Conservation (phyloP, 2,888 invertebrate genomes). For the Leucophenga maculata region DNA sequence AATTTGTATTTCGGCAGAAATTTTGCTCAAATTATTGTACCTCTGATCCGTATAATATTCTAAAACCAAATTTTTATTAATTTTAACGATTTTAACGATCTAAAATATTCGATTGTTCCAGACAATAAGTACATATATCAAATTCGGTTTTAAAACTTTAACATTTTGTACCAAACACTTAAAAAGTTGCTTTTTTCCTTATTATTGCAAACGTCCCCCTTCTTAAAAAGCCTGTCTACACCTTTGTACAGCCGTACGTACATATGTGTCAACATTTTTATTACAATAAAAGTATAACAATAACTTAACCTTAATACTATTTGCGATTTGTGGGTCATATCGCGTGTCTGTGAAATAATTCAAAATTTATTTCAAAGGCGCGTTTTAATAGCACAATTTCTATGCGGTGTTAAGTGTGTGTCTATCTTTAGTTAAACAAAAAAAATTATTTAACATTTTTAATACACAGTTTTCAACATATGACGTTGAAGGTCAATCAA, state of each 20-base stretch:
- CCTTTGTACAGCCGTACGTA: not conserved
- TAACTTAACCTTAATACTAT: conserved; percentile 53
- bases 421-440: not conserved
- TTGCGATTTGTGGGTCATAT: conserved; percentile 59
- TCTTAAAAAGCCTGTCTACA: no score
- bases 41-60: no score
- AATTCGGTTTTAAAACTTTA: no score
- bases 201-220: no score
- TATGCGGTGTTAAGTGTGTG: conserved; percentile 59
- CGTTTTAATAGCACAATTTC: conserved; percentile 23
- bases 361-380: conserved; percentile 17
- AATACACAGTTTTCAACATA: not conserved
- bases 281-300: not conserved
- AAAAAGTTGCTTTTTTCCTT: no score
- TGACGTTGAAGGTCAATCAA: not conserved
- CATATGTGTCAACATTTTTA: not conserved
- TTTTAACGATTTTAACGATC: no score
- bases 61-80: no score
- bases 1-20: no score
- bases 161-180: no score
- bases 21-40: no score
- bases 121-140: no score
- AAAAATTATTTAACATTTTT: not conserved
- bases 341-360: conserved; percentile 29
- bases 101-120: no score